These are phyloP conservation scores for Agapetus fuscipes DNA, from an alignment of 2,888 invertebrate species.

Conservation along the genomic window DNA sequence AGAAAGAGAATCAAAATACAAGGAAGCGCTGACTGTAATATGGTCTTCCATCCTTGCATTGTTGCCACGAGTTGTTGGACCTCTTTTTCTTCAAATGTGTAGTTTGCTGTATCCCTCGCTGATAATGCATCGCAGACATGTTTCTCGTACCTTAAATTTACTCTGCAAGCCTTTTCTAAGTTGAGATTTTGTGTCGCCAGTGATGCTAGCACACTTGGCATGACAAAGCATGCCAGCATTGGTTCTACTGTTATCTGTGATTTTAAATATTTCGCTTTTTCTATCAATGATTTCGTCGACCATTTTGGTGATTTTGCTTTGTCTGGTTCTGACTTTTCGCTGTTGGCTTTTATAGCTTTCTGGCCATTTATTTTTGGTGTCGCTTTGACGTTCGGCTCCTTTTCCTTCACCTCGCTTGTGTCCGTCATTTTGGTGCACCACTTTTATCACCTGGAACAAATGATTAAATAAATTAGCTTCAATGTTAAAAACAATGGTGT, in stretches of 20 bases:
- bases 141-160: slow-evolving; percentile 63
- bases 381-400: too few species aligned
- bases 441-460: too few species aligned
- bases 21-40: slow-evolving; percentile 74
- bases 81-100: slow-evolving; percentile 48
- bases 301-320: slow-evolving; percentile 24
- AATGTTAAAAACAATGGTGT: too few species aligned
- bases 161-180: slow-evolving; percentile 78
- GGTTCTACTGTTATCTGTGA: slow-evolving; percentile 67
- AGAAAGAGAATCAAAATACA: slow-evolving; percentile 72
- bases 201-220: slow-evolving; percentile 55
- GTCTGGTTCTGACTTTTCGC: slow-evolving; percentile 1
- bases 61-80: slow-evolving; percentile 68
- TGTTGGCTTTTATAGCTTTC: slow-evolving; percentile 3
- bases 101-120: slow-evolving; percentile 57
- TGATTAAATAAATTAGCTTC: too few species aligned
- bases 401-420: background rate
- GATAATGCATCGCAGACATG: slow-evolving; percentile 70
- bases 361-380: too few species aligned
- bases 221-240: slow-evolving; percentile 63
- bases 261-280: slow-evolving; percentile 48
- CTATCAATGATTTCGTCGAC: slow-evolving; percentile 42
- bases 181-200: slow-evolving; percentile 78
- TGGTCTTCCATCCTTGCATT: slow-evolving; percentile 80
- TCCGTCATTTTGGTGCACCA: background rate